Evolutionary conservation across 2,888 invertebrate genomes (phyloP).

Genomic region (Agonopterix subpropinquella): DNA sequence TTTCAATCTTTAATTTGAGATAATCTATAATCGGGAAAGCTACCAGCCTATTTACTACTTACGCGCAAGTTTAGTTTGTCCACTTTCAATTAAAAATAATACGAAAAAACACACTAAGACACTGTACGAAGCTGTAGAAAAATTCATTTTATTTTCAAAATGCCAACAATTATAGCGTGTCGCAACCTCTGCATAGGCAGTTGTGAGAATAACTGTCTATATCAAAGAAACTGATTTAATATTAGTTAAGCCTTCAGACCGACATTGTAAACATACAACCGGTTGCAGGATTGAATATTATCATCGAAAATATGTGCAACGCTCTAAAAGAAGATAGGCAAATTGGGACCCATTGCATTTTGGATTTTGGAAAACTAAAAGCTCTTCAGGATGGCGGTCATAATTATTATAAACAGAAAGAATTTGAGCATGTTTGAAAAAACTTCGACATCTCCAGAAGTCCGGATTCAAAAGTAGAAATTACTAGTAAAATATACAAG

Average conservation of each 20-base stretch:
- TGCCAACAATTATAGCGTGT: not conserved
- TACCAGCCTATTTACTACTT: not conserved
- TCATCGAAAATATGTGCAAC: too few species aligned
- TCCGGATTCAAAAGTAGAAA: too few species aligned
- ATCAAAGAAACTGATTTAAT: conserved; percentile 8
- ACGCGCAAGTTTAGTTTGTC: conserved; percentile 9
- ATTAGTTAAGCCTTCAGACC: conserved; percentile 5
- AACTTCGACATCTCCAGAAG: too few species aligned
- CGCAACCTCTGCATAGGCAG: not conserved
- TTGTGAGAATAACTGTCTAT: conserved; percentile 5
- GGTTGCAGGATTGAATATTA: conserved; percentile 1
- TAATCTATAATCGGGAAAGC: not conserved
- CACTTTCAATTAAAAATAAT: not conserved
- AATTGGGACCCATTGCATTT: too few species aligned
- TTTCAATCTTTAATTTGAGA: too few species aligned
- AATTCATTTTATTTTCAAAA: not conserved
- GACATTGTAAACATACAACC: conserved; percentile 7
- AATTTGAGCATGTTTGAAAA: too few species aligned
- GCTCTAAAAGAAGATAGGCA: too few species aligned
- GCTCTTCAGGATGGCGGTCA: too few species aligned
- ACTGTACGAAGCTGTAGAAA: not conserved
- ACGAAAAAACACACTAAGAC: not conserved
- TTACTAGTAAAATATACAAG: too few species aligned
- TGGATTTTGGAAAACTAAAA: too few species aligned
- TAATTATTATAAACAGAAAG: too few species aligned